These are phyloP conservation scores for Merluccius polli DNA, from an alignment of 2,797 vertebrate species.

Conservation along the genomic window DNA sequence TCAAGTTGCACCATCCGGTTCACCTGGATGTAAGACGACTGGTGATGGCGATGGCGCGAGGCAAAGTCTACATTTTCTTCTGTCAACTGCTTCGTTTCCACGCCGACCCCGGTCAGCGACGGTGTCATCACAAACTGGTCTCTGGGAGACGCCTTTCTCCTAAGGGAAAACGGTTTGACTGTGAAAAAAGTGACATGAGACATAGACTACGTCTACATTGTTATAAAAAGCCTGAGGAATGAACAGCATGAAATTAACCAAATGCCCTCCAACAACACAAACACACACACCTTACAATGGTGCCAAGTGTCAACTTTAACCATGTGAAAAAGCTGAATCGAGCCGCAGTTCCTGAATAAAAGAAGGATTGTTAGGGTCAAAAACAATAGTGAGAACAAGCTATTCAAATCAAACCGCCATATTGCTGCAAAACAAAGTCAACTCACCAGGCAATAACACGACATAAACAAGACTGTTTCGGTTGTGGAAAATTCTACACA, in stretches of 20 bases:
- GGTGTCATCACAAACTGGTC: slow-evolving; percentile 89
- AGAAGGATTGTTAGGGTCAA: slow-evolving; percentile 27
- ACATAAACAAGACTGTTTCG: not conserved
- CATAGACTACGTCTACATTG: not conserved
- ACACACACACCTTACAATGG: slow-evolving; percentile 77
- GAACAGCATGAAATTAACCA: not conserved
- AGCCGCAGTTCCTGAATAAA: slow-evolving; percentile 79
- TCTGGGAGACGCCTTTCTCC: slow-evolving; percentile 62
- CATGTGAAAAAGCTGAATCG: slow-evolving; percentile 89
- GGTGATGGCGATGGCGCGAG: slow-evolving; percentile 86
- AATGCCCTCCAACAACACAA: slow-evolving; percentile 7
- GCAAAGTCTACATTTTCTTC: slow-evolving; percentile 94
- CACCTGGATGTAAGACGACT: slow-evolving; percentile 75
- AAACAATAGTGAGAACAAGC: slow-evolving; percentile 1
- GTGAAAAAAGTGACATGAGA: not conserved
- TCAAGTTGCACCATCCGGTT: slow-evolving; percentile 70
- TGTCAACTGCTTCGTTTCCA: slow-evolving; percentile 90
- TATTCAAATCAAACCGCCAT: not conserved
- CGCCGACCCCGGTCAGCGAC: slow-evolving; percentile 76
- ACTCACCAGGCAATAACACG: not conserved
- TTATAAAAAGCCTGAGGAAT: not conserved
- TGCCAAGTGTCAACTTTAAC: slow-evolving; percentile 75
- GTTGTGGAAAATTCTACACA: not conserved
- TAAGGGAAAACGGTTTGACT: slow-evolving; percentile 45
- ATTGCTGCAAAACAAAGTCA: not conserved